These are phyloP conservation scores for Mormyrops boulengeri DNA, from an alignment of 2,797 vertebrate species.

Conservation along the genomic window DNA sequence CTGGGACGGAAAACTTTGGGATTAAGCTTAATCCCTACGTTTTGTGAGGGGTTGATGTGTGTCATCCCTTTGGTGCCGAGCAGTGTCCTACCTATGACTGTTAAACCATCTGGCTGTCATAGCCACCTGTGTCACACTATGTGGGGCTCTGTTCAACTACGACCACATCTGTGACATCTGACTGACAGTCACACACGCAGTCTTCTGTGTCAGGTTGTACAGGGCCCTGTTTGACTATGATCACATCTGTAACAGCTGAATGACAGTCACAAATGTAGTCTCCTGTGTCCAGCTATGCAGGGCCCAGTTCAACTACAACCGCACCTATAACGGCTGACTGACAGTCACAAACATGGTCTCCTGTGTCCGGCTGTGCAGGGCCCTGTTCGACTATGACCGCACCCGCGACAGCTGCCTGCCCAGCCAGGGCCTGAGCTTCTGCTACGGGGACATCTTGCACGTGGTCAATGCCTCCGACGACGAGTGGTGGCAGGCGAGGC, in stretches of 20 bases:
- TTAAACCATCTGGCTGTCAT: neutral
- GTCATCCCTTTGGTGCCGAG: neutral
- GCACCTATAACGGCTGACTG: neutral
- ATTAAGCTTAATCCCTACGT: neutral
- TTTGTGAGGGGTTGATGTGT: neutral
- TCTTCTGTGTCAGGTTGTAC: neutral
- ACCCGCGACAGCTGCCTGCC: conserved; percentile 96
- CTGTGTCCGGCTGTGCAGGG: conserved; percentile 47
- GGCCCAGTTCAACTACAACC: neutral
- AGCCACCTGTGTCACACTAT: neutral
- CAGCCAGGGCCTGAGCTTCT: conserved; percentile 97
- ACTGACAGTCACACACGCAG: neutral
- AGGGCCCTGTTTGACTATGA: neutral
- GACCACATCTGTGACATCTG: neutral
- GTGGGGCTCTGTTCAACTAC: neutral
- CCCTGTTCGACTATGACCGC: conserved; percentile 95
- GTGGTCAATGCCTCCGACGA: conserved; percentile 98
- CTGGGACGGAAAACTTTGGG: neutral
- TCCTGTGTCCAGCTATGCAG: neutral
- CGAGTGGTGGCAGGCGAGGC: conserved; percentile 98
- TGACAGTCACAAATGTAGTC: neutral
- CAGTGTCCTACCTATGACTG: neutral
- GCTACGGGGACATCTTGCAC: conserved; percentile 93
- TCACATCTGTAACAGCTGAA: neutral
- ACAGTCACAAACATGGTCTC: neutral